Conservation (phyloP, 2,888 invertebrate species). For the Latrodectus hesperus region DNA sequence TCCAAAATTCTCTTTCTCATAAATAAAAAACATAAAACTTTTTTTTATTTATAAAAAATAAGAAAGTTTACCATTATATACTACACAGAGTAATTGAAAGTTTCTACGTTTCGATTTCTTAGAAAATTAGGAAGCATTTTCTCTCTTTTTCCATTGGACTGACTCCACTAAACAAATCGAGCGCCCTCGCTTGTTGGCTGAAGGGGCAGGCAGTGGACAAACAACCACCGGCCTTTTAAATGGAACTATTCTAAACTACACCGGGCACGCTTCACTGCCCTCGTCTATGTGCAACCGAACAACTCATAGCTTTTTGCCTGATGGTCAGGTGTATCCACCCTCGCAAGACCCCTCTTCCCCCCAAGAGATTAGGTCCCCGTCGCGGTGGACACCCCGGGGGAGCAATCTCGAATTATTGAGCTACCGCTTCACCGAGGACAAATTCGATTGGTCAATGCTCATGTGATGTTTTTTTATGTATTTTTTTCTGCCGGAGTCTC, state of each 20-base stretch:
- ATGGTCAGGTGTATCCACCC: slow-evolving; percentile 46
- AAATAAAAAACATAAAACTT: no score
- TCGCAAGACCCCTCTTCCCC: slow-evolving; percentile 21
- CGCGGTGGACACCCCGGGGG: slow-evolving; percentile 13
- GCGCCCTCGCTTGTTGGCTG: not conserved
- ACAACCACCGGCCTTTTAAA: slow-evolving; percentile 42
- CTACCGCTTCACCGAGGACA: slow-evolving; percentile 56
- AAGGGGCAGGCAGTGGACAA: not conserved
- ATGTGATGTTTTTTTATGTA: slow-evolving; percentile 9
- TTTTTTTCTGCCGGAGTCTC: slow-evolving; percentile 29
- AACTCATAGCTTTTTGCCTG: slow-evolving; percentile 48
- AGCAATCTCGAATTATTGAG: slow-evolving; percentile 65
- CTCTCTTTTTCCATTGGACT: slow-evolving; percentile 12
- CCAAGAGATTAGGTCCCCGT: slow-evolving; percentile 12
- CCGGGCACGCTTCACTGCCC: slow-evolving; percentile 54
- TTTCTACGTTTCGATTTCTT: no score
- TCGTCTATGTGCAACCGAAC: slow-evolving; percentile 32
- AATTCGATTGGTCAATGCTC: slow-evolving; percentile 69
- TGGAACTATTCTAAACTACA: slow-evolving; percentile 63
- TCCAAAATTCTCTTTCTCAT: no score
- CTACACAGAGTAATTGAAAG: no score
- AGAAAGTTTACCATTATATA: no score
- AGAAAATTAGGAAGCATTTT: no score
- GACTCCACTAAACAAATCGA: slow-evolving; percentile 62
- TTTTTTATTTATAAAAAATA: no score